Conservation (phyloP, 1,140 invertebrate genomes). For the Ceratosolen solmsi region DNA sequence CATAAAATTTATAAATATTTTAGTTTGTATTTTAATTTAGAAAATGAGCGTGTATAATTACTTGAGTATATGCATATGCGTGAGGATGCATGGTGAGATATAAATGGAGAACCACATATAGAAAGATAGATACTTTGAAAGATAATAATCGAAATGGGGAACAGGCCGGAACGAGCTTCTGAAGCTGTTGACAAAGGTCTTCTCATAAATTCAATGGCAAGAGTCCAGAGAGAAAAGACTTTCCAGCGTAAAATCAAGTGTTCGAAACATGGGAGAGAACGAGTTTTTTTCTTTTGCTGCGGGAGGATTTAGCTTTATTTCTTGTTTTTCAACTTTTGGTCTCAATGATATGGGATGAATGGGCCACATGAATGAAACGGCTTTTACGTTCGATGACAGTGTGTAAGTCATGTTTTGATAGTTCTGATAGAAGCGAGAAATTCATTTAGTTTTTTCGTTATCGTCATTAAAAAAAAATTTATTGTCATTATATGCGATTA, state of each 20-base stretch:
- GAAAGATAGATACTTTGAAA: background rate
- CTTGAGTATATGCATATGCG: too few relatives aligned
- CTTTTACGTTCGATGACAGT: conserved; percentile 25
- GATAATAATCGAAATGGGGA: conserved; percentile 48
- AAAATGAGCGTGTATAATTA: too few relatives aligned
- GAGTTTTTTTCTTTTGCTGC: conserved; percentile 23
- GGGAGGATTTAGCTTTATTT: conserved; percentile 30
- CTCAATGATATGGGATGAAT: conserved; percentile 49
- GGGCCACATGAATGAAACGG: conserved; percentile 44
- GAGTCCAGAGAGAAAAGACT: conserved; percentile 30
- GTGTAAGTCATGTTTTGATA: conserved; percentile 47
- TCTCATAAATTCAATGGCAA: conserved; percentile 47
- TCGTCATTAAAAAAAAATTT: conserved; percentile 2
- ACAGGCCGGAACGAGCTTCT: conserved; percentile 51
- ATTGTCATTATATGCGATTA: conserved; percentile 7
- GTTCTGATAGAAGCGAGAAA: conserved; percentile 33
- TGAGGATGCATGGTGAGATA: too few relatives aligned
- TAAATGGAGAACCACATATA: background rate
- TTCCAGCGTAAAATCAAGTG: conserved; percentile 47
- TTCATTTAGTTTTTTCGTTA: conserved; percentile 13
- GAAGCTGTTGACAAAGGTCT: conserved; percentile 51
- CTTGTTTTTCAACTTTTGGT: conserved; percentile 32
- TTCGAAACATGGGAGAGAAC: conserved; percentile 51
- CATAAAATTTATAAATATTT: too few relatives aligned
- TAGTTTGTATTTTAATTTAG: too few relatives aligned